Percentiles rank a stretch among this genome's conserved stretches.
These are phyloP conservation scores for Xyrichtys novacula DNA, from an alignment of 2,797 vertebrate genomes.

Conservation along the genomic window DNA sequence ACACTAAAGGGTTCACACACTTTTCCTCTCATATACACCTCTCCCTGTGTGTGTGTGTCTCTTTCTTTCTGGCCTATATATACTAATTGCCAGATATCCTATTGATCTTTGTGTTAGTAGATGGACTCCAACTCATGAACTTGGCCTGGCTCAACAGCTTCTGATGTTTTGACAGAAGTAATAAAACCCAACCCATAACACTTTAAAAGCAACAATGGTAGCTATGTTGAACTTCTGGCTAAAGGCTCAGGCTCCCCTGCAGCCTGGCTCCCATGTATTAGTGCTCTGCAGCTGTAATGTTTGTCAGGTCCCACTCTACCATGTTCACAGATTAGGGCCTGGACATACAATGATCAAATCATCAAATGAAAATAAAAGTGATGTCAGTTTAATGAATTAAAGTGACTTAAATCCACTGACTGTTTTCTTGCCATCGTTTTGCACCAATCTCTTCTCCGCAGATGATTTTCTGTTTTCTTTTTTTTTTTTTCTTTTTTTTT, in stretches of 20 bases:
- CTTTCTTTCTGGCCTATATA: constrained; percentile 16
- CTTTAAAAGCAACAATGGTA: constrained; percentile 83
- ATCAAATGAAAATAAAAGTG: constrained; percentile 37
- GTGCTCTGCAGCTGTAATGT: constrained; percentile 77
- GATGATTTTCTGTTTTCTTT: too few species aligned
- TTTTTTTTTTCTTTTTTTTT: too few species aligned
- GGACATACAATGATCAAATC: constrained; percentile 54
- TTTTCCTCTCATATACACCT: constrained; percentile 2
- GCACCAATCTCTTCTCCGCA: not conserved
- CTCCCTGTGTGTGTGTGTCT: not conserved
- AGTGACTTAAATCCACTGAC: not conserved
- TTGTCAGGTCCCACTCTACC: constrained; percentile 69
- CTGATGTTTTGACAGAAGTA: constrained; percentile 86
- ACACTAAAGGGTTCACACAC: constrained; percentile 10
- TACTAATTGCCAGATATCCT: constrained; percentile 59
- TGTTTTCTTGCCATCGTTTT: too few species aligned
- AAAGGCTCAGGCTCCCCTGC: constrained; percentile 65
- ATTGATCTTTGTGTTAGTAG: constrained; percentile 76
- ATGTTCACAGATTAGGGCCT: constrained; percentile 76
- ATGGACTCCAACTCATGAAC: constrained; percentile 74
- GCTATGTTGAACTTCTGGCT: constrained; percentile 81
- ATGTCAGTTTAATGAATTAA: not conserved
- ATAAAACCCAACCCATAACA: constrained; percentile 85
- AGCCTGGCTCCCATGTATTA: constrained; percentile 50
- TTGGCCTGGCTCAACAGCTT: constrained; percentile 77